A percentile compares a stretch with the other conserved stretches of the same genome.
phyloP scores from a whole-genome alignment of 2,888 invertebrate species.

The Protonemura montana region DNA sequence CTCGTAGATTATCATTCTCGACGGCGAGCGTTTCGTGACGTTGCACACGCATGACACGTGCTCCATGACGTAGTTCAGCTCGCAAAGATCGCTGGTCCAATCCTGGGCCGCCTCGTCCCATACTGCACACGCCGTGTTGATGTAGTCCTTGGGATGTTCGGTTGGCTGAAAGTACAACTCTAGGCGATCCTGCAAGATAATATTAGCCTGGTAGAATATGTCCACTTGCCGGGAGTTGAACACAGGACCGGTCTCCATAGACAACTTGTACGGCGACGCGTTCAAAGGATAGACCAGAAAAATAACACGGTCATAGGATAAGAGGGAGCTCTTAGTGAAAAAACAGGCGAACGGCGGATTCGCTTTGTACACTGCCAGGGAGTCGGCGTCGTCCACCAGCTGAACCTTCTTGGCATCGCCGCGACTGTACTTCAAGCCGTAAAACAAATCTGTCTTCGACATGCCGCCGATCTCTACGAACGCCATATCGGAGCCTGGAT shows the following conservation, averaged over 20 bases:
- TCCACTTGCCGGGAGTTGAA: background rate
- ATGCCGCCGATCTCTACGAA: background rate
- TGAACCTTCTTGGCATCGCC: background rate
- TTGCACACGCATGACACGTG: no score
- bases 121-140: background rate
- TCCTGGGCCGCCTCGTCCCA: background rate
- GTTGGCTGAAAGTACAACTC: background rate
- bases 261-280: background rate
- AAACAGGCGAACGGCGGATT: background rate
- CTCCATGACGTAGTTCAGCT: background rate
- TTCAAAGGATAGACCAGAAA: background rate
- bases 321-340: background rate
- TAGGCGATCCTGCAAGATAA: no score
- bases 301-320: background rate
- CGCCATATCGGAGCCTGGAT: no score
- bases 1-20: background rate
- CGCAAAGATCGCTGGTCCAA: background rate
- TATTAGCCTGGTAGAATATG: background rate
- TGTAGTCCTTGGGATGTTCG: background rate
- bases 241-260: background rate
- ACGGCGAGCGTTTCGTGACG: no score
- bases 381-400: background rate
- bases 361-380: background rate
- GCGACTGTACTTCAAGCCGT: background rate
- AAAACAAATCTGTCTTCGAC: background rate